Evolutionary conservation across 1,140 invertebrate genomes (phyloP).

Genomic region (Heliconius eleuchia): DNA sequence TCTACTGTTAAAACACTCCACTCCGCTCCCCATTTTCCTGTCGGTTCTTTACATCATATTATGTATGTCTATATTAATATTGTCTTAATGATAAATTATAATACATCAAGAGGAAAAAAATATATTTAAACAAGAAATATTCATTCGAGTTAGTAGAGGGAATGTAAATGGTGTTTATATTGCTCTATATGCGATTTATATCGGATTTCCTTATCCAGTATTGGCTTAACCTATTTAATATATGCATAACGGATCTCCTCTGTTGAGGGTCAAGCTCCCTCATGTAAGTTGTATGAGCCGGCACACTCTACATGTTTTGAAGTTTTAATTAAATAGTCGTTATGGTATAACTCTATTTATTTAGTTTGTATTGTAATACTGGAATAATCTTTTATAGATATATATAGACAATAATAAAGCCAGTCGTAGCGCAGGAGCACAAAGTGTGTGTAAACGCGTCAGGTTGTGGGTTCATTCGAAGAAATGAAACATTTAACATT

Average conservation of each 20-base stretch:
- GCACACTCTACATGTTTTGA: slow-evolving; percentile 32
- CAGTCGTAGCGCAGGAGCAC: background rate
- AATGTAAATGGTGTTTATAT: slow-evolving; percentile 8
- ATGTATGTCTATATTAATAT: background rate
- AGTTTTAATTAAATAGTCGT: slow-evolving; percentile 32
- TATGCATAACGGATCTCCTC: slow-evolving; percentile 26
- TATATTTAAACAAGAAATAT: slow-evolving; percentile 5
- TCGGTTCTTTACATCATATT: too few relatives aligned
- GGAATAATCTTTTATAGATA: too few relatives aligned
- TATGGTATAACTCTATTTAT: slow-evolving; percentile 19
- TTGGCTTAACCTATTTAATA: slow-evolving; percentile 26
- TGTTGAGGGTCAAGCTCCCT: slow-evolving; percentile 34
- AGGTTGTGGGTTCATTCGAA: too few relatives aligned
- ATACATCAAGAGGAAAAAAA: too few relatives aligned
- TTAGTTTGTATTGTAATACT: background rate
- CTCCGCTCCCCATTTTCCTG: too few relatives aligned
- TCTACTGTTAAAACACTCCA: too few relatives aligned
- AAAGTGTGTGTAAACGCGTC: background rate
- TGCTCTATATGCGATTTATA: slow-evolving; percentile 4
- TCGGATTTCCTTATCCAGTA: slow-evolving; percentile 5
- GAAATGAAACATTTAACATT: too few relatives aligned
- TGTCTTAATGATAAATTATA: background rate
- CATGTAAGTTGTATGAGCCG: slow-evolving; percentile 27
- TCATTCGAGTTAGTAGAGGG: background rate
- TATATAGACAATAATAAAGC: too few relatives aligned